Evolutionary conservation across 2,113 vertebrate species (phyloP).

Genomic region (Apodemus sylvaticus): DNA sequence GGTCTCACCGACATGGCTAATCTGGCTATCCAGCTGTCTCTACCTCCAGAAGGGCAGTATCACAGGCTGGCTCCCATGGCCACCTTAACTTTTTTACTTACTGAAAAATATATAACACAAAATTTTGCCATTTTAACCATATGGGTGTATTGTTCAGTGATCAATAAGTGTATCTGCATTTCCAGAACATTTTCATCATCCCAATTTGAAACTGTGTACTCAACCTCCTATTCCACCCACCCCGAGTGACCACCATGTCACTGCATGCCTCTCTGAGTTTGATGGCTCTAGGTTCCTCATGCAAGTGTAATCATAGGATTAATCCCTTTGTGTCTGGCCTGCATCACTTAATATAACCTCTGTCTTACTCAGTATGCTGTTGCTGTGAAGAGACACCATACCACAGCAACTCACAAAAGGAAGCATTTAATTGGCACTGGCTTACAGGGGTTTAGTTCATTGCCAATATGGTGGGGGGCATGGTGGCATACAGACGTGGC

Average conservation of each 20-base stretch:
- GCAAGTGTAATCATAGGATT: background rate
- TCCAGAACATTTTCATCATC: background rate
- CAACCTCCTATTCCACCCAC: no score
- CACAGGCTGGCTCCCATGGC: background rate
- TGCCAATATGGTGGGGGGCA: background rate
- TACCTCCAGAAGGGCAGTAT: background rate
- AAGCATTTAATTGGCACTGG: no score
- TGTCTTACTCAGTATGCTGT: no score
- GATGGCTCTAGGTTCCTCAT: accelerated
- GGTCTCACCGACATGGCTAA: no score
- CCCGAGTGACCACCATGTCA: accelerated
- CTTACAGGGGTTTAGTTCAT: background rate
- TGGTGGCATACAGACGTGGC: background rate
- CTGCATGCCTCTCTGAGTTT: background rate
- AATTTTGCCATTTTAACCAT: background rate
- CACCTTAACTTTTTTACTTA: background rate
- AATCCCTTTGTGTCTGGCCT: background rate
- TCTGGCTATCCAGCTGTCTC: background rate
- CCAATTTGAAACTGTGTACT: background rate
- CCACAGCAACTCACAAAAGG: background rate
- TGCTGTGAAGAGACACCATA: background rate
- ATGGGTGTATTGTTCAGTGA: background rate
- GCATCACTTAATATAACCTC: background rate
- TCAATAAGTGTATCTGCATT: accelerated
- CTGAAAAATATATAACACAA: background rate